A percentile compares a stretch with the other conserved stretches of the same genome.
Evolutionary conservation across 2,113 vertebrate genomes (phyloP).

Genomic region (Platichthys stellatus): DNA sequence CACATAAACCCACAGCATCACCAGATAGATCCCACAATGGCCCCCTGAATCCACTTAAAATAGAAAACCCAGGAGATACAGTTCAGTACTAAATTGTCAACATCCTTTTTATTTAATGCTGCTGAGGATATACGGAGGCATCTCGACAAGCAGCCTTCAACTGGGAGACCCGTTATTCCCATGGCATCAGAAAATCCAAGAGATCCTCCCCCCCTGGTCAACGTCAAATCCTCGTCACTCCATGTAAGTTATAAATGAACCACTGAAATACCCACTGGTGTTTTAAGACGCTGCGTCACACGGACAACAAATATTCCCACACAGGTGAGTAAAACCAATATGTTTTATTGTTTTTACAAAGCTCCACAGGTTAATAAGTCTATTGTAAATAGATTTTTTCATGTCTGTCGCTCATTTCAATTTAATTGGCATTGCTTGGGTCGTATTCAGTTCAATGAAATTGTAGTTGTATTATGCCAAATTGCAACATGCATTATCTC

Average conservation of each 20-base stretch:
- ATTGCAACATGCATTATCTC: too few species aligned
- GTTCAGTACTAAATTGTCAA: background rate
- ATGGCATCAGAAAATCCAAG: constrained; percentile 29
- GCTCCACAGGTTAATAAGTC: background rate
- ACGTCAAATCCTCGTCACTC: constrained; percentile 47
- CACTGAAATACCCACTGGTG: background rate
- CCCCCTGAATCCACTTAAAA: constrained; percentile 15
- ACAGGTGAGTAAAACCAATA: constrained; percentile 53
- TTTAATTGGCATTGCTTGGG: background rate
- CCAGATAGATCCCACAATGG: too few species aligned
- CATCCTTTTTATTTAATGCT: background rate
- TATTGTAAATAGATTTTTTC: background rate
- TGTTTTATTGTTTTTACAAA: background rate
- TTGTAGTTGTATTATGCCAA: background rate
- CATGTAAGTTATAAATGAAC: constrained; percentile 64
- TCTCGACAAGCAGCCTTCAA: background rate
- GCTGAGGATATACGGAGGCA: background rate
- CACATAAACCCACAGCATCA: background rate
- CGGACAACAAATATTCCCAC: background rate
- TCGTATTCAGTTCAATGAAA: background rate
- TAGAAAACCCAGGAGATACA: background rate
- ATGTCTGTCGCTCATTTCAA: background rate
- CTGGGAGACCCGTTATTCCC: background rate
- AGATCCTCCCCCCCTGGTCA: constrained; percentile 66
- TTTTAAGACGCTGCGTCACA: background rate